Percentiles rank a stretch among this genome's conserved stretches.
These are phyloP conservation scores for Lasioglossum pauxillum DNA, from an alignment of 2,888 invertebrate genomes.

Conservation along the genomic window DNA sequence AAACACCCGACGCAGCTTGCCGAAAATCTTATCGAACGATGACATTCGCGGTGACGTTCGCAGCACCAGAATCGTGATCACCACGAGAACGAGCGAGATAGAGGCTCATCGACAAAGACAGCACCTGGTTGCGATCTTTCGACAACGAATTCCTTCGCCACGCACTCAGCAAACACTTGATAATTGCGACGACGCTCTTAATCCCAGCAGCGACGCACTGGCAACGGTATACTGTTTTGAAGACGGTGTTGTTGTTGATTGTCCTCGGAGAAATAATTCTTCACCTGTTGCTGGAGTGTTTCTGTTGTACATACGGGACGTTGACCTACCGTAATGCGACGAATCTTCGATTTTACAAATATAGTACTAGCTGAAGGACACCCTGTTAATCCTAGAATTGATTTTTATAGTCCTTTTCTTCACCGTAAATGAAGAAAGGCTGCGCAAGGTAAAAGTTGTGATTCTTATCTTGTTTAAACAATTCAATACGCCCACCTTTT, in stretches of 20 bases:
- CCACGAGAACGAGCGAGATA: neutral
- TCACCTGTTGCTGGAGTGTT: neutral
- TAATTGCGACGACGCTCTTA: conserved; percentile 8
- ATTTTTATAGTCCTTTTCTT: neutral
- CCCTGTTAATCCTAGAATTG: neutral
- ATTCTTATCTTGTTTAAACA: neutral
- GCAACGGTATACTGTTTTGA: neutral
- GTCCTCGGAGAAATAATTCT: neutral
- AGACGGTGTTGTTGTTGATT: conserved; percentile 34
- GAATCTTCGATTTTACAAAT: neutral
- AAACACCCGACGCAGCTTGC: neutral
- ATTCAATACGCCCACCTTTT: conserved; percentile 73
- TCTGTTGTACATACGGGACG: neutral
- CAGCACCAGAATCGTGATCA: neutral
- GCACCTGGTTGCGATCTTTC: neutral
- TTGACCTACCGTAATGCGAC: neutral
- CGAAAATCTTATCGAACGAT: neutral
- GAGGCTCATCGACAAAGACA: neutral
- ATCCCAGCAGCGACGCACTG: conserved; percentile 10
- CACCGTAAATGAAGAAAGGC: neutral
- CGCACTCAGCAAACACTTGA: conserved; percentile 20
- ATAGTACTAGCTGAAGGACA: neutral
- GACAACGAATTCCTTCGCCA: conserved; percentile 3
- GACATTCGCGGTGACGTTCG: neutral
- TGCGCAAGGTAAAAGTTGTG: neutral